phyloP scores from a whole-genome alignment of 2,113 vertebrate species.

The Meleagris gallopavo region DNA sequence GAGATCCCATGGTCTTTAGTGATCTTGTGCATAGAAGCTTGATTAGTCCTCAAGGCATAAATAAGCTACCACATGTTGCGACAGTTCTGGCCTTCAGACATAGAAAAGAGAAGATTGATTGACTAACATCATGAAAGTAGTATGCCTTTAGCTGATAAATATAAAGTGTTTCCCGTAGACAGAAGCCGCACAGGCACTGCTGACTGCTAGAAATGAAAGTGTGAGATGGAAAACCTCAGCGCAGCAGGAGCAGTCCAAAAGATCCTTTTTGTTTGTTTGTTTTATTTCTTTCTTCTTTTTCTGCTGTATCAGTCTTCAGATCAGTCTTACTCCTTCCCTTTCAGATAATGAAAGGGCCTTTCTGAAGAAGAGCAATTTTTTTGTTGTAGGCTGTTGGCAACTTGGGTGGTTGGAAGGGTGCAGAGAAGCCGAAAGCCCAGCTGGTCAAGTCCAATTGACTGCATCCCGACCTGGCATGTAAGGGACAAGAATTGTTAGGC shows the following conservation, averaged over 20 bases:
- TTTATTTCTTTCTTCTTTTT: no score
- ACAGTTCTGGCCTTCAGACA: neutral
- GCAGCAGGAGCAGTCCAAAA: neutral
- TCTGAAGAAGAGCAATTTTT: neutral
- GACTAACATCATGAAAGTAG: conserved; percentile 14
- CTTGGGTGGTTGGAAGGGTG: neutral
- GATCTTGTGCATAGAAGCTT: neutral
- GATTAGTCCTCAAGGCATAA: neutral
- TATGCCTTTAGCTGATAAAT: conserved; percentile 6
- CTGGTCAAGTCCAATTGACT: neutral
- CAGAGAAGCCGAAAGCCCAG: neutral
- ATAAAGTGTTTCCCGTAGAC: neutral
- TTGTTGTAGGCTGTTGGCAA: neutral
- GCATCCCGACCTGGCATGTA: neutral
- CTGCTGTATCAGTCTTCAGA: neutral
- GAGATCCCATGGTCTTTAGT: neutral
- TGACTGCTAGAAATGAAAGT: neutral
- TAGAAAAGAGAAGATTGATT: neutral
- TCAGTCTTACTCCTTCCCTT: neutral
- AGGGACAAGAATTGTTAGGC: neutral
- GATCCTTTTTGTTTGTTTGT: neutral
- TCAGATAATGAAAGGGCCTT: neutral
- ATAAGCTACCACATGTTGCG: neutral
- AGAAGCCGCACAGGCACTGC: neutral
- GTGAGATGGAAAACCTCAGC: neutral